Base-by-base conservation (phyloP, 2,113 vertebrate species). In the Saguinus imperator region DNA sequence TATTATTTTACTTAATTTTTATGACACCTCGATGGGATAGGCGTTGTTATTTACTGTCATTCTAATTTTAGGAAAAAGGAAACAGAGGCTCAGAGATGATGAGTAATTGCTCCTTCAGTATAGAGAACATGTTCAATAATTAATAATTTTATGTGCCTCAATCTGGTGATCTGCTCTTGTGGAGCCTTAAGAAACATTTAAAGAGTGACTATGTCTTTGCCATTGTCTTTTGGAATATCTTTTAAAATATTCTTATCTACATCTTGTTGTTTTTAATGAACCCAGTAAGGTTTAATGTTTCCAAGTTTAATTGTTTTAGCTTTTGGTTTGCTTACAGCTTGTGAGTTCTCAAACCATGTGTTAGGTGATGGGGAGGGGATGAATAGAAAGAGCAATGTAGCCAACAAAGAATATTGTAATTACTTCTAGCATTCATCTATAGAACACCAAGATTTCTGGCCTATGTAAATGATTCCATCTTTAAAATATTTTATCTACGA, bases 1-100 rank as follows among this genome's bases (percentile, higher is more conserved):
- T 91, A 50, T 89, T 84, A 86, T 40, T 2, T 72, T 84, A 61
- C 57, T 93, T 89, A 72, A 82, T 45, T 55, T 92, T 94, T 52
- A 23, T 93, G 57, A 61, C 27, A 48, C 1, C 1, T 52, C 11
- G 5, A 45, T 32, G 14, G 52, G 14, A 43, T 48, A 83, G 35
- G 4, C 72, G 29, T 16, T 92, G 17, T 81, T 90, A 90, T 50
- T 81, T 90, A 90, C 37, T 94, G 6, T 45, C n/a, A 91, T 45
- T 18, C 10, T 66, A 1, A 72, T 55, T 81, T 76, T 43, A 72
- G n/a, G 37, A 95, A 87, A 87, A 13, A 81, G 5, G 14, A 82
- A 93, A 87, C 14, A 25, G 37, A 37, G 6, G 6, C 16, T 83
- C 68, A 32, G 10, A 58, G 55, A 37, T 70, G 48, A 50, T 48